Evolutionary conservation across 2,888 invertebrate species (phyloP), one percentile per base, ranked within the genome.

Genomic region (Mayetiola destructor): DNA sequence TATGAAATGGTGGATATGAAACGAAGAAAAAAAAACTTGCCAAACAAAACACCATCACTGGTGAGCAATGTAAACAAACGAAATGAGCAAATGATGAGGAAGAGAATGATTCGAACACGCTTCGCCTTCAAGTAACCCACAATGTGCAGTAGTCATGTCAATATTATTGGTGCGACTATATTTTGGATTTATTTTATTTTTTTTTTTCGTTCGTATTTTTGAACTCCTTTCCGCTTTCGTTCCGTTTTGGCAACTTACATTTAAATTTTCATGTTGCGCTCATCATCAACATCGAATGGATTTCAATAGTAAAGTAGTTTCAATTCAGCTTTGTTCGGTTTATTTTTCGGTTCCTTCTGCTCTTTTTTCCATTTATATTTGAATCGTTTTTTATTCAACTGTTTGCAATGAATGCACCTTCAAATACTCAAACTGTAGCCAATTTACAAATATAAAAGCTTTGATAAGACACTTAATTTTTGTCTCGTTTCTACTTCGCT

Each of bases 361-460:
- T 48, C 27, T 48, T 48, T 48, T 48, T 9, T 27, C 27, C 27
- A 2, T 48, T 42, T 6, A 6, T 12, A 8, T 42, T 23, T 21
- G 5, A 8, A 6, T 6, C 16, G 3, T 27, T 48, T n/a, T n/a
- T n/a, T n/a, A n/a, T n/a, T n/a, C n/a, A n/a, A n/a, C n/a, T n/a
- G n/a, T n/a, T n/a, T n/a, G n/a, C n/a, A 27, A 27, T 48, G 48
- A 48, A 48, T 48, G 48, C 48, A 48, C 48, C 48, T 48, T 48
- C 48, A n/a, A n/a, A n/a, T n/a, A n/a, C n/a, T n/a, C n/a, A 48
- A 48, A 48, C 48, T 48, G 48, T 48, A 27, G 48, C 48, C 48
- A 48, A 48, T 48, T 48, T 48, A 48, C 48, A 48, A 48, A 48
- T 48, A n/a, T n/a, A 48, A 48, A 48, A 48, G 48, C 48, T 48